Evolutionary conservation across 2,888 invertebrate genomes (phyloP), one percentile per base, ranked within the genome.

Genomic region (Metellina segmentata): DNA sequence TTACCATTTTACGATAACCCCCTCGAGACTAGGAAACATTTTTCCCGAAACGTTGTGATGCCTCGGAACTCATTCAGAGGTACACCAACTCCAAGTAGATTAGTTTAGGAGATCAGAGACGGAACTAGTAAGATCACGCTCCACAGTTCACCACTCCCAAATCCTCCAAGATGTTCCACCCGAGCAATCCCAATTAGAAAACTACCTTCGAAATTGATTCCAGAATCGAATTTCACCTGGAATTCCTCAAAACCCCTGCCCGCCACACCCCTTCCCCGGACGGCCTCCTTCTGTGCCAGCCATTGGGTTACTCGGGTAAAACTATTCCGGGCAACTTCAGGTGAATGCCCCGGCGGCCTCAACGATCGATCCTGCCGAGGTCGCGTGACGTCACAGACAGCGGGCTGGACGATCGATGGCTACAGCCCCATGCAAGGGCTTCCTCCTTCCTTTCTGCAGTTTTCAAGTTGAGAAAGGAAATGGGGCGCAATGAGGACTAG

Each of bases 301-400:
- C 81, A 48, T 53, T 79, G 79, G 88, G 81, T 81, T 81, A 89
- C 61, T 85, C 61, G 89, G 89, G 71, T 75, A 77, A 61, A 79
- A 72, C 83, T 91, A 87, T 91, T 49, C 82, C 77, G 70, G 51
- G 88, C 52, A 72, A 51, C 53, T 19, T 78, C 91, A 87, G 91
- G 91, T 91, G 91, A 91, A 91, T 91, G 91, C 88, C 91, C 91
- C 82, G 74, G 79, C 85, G 51, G 51, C 61, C 72, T 61, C 53
- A 34, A 51, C 49, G 70, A 91, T 91, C 91, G 91, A 91, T 91
- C 74, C 72, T 13, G 53, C 69, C 13, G 53, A 16, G 81, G 48
- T 49, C 34, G 13, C 6, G 82, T 91, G 91, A 91, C 91, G 91
- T 91, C 91, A 91, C 87, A 78, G 85, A 87, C 87, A 9, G 53